Evolutionary conservation across 2,888 invertebrate species (phyloP), one percentile per base, ranked within the genome.

Genomic region (Baccha elongata): DNA sequence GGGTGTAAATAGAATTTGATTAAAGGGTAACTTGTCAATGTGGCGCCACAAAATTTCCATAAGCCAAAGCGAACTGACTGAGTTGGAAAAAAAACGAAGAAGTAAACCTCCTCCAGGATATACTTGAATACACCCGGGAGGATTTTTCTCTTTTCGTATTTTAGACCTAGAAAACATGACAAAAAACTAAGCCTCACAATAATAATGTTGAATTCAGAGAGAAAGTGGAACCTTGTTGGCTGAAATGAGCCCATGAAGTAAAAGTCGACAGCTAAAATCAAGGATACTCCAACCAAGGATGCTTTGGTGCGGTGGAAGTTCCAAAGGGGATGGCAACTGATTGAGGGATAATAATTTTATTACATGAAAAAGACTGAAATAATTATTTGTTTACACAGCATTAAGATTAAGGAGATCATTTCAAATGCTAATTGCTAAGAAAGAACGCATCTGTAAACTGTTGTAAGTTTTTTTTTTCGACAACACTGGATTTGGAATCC

Each of bases 1-100:
- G 78, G 83, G 72, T 88, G 87, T 88, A 89, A 88, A 88, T 89
- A 88, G 88, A 89, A 89, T 89, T 88, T 89, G 87, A 87, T 86
- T 87, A 87, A 87, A 86, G 86, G 87, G 85, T 86, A 85, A 85
- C 86, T 86, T 86, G 86, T 86, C 88, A 87, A 85, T 86, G 85
- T 87, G 87, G 87, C 87, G 87, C 88, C 87, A 87, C 85, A 85
- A 86, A n/a, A 86, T 86, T 86, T 86, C 86, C 86, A 86, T 85
- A 86, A 84, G 72, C 76, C 35, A 15, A 23, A 71, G 67, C 40
- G 55, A 52, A 55, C 37, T 44, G 48, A 23, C 58, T 58, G 58
- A 58, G n/a, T n/a, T n/a, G 40, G 26, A 37, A 42, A 53, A 50
- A 15, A 44, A 52, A 50, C 58, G 8, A 50, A 58, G 50, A 42